Evolutionary conservation across 1,140 invertebrate genomes (phyloP).

Genomic region (Coptotermes formosanus): DNA sequence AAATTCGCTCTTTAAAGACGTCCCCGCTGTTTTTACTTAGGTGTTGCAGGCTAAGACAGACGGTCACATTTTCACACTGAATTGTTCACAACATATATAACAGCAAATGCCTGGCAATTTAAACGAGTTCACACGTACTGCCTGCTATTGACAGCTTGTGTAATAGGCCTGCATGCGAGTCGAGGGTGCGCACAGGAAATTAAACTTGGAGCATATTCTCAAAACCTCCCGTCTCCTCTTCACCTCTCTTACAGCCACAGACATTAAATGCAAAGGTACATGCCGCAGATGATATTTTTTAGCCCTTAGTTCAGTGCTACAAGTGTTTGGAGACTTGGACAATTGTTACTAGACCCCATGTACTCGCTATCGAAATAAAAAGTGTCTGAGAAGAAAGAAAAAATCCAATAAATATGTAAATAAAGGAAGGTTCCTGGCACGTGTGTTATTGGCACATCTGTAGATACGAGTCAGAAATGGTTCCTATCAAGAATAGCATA

Average conservation of each 20-base stretch:
- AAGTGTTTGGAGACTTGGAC: neutral
- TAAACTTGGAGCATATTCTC: neutral
- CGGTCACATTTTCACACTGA: neutral
- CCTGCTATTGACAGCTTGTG: neutral
- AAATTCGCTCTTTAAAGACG: no score
- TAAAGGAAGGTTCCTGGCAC: neutral
- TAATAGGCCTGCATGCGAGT: neutral
- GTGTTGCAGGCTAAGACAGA: neutral
- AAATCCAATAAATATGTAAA: neutral
- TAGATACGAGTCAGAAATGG: neutral
- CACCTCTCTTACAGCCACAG: neutral
- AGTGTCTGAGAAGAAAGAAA: neutral
- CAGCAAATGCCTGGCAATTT: neutral
- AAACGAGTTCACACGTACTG: neutral
- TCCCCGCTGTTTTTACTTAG: no score
- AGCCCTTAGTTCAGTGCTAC: neutral
- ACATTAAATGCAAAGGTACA: neutral
- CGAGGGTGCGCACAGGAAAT: slow-evolving; percentile 2
- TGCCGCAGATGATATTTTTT: neutral
- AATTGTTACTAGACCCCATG: neutral
- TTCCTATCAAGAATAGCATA: neutral
- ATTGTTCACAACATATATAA: neutral
- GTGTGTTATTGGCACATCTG: neutral
- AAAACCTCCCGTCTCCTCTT: neutral
- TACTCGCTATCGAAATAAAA: neutral